Evolutionary conservation across 2,797 vertebrate genomes (phyloP).

Genomic region (Gymnocypris eckloni): DNA sequence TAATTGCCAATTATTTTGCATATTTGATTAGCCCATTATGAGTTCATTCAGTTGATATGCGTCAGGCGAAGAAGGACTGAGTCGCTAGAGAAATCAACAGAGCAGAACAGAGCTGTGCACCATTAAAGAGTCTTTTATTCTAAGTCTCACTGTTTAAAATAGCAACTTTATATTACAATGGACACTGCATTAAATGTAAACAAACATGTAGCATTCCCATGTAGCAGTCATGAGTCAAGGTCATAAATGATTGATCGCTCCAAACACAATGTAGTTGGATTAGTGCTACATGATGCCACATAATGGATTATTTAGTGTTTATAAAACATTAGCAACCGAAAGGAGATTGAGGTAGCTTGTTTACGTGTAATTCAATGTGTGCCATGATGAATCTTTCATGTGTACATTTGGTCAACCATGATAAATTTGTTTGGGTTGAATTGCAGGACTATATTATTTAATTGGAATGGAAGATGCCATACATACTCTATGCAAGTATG

Average conservation of each 20-base stretch:
- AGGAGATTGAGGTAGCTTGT: slow-evolving; percentile 20
- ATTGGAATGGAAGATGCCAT: neutral
- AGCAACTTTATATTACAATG: neutral
- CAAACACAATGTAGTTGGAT: slow-evolving; percentile 93
- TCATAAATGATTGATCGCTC: slow-evolving; percentile 95
- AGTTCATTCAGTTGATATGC: slow-evolving; percentile 41
- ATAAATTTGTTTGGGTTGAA: neutral
- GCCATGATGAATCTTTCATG: neutral
- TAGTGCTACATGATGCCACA: slow-evolving; percentile 97
- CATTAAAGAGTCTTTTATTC: neutral
- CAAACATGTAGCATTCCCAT: slow-evolving; percentile 65
- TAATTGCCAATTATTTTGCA: slow-evolving; percentile 99
- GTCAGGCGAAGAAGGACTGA: slow-evolving; percentile 9
- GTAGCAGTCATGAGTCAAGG: slow-evolving; percentile 76
- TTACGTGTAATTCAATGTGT: slow-evolving; percentile 17
- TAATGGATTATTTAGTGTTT: slow-evolving; percentile 95
- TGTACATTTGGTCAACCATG: neutral
- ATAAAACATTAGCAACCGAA: slow-evolving; percentile 73
- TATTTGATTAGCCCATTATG: slow-evolving; percentile 99
- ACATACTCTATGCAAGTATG: neutral
- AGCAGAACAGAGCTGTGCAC: slow-evolving; percentile 24
- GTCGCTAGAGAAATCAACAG: slow-evolving; percentile 42
- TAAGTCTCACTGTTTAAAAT: neutral
- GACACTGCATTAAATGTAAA: neutral
- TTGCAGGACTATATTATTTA: neutral